Percentiles rank a stretch among this genome's conserved stretches.
Evolutionary conservation across 2,113 vertebrate genomes (phyloP).

Genomic region (Crotalus horridus): DNA sequence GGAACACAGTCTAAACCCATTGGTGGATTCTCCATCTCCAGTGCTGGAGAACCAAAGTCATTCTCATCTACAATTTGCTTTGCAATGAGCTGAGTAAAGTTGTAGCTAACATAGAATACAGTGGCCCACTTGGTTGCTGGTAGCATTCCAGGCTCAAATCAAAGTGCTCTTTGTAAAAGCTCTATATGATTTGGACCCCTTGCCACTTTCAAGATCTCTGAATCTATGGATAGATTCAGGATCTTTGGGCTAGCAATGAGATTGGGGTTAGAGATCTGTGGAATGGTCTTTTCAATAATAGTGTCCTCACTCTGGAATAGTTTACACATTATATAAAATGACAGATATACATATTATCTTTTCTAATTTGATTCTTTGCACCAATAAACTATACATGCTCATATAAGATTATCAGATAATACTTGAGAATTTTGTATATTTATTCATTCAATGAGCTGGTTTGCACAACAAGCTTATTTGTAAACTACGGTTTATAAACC

Average conservation of each 20-base stretch:
- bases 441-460: neutral
- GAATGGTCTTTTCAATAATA: neutral
- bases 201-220: neutral
- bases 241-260: neutral
- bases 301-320: neutral
- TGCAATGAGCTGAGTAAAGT: neutral
- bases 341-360: neutral
- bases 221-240: neutral
- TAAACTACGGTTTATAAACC: neutral
- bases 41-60: neutral
- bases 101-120: neutral
- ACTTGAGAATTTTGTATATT: neutral
- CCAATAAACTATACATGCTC: neutral
- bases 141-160: neutral
- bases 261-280: neutral
- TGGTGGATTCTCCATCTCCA: too few relatives aligned
- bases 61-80: neutral
- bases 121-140: neutral
- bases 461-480: neutral
- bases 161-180: neutral
- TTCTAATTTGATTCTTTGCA: neutral
- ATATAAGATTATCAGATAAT: neutral
- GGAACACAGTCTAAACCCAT: too few relatives aligned
- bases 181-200: neutral
- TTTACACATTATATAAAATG: neutral